Evolutionary conservation across 2,888 invertebrate genomes (phyloP), one percentile per base, ranked within the genome.

Genomic region (Troglohyphantes excavatus): DNA sequence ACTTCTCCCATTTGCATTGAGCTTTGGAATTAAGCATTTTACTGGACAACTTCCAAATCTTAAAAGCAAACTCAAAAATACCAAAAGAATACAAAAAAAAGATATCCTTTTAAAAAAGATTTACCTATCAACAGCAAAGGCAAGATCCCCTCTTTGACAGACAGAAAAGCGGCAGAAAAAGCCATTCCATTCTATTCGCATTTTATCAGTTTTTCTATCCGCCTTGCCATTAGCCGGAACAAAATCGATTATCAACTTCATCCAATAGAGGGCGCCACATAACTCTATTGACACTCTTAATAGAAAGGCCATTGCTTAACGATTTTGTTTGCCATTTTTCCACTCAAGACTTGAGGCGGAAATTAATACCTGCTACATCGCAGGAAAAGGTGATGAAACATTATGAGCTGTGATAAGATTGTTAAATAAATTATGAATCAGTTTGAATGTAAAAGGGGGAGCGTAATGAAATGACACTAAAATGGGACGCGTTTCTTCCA

Each of bases 171-270:
- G 17, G 9, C 9, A 21, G 63, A 63, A 82, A 82, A 83, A 63
- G 39, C 73, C 65, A 63, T 53, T 17, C 53, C 53, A 73, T 83
- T 83, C 73, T 83, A 83, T 73, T 83, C 83, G 39, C 53, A 46
- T 86, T 86, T 78, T 86, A 78, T 78, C 75, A 43, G 67, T 73
- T 39, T 82, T 89, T 76, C 82, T 72, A 33, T 73, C 67, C 63
- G 13, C 2, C 61, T 19, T 68, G 70, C 82, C 76, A 76, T 82
- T 89, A 89, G 67, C 75, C 61, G 39, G 75, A 43, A 33, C 73
- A 76, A 83, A 89, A 89, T 89, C 88, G 88, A 89, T 89, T 89
- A 76, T 82, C 88, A 68, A 75, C 82, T 89, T 76, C 33, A 76
- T n/a, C 76, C 75, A 43, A 43, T 59, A 89, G 88, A 70, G 82